These are phyloP conservation scores for Orientallactaga bullata DNA, from an alignment of 2,113 vertebrate genomes.

Conservation along the genomic window DNA sequence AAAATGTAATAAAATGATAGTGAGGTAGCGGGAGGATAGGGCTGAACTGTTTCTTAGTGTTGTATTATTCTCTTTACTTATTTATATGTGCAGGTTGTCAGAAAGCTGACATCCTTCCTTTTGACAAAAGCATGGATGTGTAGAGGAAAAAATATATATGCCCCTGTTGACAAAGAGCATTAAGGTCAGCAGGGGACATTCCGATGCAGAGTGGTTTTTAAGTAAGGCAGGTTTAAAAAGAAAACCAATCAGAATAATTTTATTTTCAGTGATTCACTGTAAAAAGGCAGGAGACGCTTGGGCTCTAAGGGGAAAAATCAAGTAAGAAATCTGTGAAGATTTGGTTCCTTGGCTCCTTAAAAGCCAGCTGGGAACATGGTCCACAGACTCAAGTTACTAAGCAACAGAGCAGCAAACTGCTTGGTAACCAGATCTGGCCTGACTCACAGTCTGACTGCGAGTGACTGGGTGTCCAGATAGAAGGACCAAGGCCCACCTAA, in stretches of 20 bases:
- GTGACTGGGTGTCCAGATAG: conserved; percentile 1
- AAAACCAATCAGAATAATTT: conserved; percentile 61
- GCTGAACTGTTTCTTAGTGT: neutral
- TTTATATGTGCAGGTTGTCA: neutral
- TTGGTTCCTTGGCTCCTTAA: conserved; percentile 65
- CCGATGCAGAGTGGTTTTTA: conserved; percentile 47
- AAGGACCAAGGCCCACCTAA: conserved; percentile 11
- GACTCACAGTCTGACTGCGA: conserved; percentile 53
- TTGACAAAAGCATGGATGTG: neutral
- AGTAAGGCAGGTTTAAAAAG: neutral
- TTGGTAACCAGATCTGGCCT: conserved; percentile 72
- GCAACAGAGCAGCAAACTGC: conserved; percentile 72
- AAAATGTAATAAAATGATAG: conserved; percentile 5
- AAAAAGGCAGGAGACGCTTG: conserved; percentile 54
- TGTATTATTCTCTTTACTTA: conserved; percentile 14
- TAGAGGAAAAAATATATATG: neutral
- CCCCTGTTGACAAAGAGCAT: neutral
- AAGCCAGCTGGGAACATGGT: conserved; percentile 76
- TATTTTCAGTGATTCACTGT: conserved; percentile 55
- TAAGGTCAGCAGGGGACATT: neutral
- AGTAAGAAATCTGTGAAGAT: conserved; percentile 64
- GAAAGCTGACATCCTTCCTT: neutral
- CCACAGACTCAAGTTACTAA: conserved; percentile 69
- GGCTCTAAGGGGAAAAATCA: conserved; percentile 62
- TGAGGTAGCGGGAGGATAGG: neutral